These are phyloP conservation scores for Capricornis sumatraensis DNA, from an alignment of 2,113 vertebrate genomes.

Conservation along the genomic window DNA sequence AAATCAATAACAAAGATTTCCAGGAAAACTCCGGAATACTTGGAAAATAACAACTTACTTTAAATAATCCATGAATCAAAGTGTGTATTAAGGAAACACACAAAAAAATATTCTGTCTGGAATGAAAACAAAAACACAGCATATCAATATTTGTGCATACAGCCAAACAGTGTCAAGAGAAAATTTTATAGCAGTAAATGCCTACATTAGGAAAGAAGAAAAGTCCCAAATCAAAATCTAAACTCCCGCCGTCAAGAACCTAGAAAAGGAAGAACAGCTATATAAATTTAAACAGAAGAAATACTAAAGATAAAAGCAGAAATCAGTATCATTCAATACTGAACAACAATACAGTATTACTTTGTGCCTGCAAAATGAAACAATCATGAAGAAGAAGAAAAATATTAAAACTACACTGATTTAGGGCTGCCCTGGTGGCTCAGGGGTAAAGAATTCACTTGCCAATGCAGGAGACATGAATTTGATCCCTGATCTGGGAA, in stretches of 20 bases:
- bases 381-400: neutral
- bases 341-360: neutral
- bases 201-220: neutral
- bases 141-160: neutral
- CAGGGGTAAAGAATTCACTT: neutral
- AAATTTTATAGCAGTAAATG: neutral
- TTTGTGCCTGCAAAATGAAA: neutral
- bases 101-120: neutral
- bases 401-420: neutral
- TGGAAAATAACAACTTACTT: neutral
- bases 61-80: neutral
- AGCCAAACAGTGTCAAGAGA: neutral
- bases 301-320: neutral
- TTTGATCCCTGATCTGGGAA: neutral
- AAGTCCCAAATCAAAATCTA: neutral
- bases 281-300: neutral
- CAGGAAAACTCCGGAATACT: neutral
- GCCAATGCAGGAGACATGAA: neutral
- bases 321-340: neutral
- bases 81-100: neutral
- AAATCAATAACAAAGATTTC: neutral
- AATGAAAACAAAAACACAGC: neutral
- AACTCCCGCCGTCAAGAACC: neutral
- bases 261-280: neutral
- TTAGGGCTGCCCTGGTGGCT: neutral